A percentile compares a stretch with the other conserved stretches of the same genome.
Conservation (phyloP, 2,888 invertebrate species). For the Nebria brevicollis region DNA sequence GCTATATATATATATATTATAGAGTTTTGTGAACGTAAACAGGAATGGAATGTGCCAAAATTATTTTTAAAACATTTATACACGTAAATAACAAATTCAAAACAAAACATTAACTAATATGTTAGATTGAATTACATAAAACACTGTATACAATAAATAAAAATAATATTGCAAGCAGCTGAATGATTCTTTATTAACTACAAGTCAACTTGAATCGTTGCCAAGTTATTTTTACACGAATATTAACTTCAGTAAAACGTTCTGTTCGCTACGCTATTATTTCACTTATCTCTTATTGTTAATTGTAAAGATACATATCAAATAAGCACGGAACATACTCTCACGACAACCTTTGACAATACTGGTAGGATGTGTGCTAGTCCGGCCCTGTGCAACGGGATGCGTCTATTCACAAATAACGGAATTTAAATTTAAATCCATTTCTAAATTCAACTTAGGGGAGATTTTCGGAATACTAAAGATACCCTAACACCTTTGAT, state of each 20-base stretch:
- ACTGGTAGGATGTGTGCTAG: conserved; percentile 10
- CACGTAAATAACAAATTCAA: no score
- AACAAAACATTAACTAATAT: no score
- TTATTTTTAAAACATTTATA: no score
- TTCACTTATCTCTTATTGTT: conserved; percentile 45
- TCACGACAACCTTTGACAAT: conserved; percentile 30
- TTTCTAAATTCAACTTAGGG: conserved; percentile 47
- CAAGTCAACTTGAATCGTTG: no score
- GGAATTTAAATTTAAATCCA: conserved; percentile 47
- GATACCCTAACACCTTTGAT: conserved; percentile 26
- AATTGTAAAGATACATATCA: conserved; percentile 46
- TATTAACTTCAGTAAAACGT: neutral
- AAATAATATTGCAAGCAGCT: no score
- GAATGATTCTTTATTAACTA: no score
- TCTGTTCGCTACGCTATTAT: conserved; percentile 28
- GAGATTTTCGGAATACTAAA: conserved; percentile 42
- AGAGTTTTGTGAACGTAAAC: neutral
- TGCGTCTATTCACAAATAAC: conserved; percentile 45
- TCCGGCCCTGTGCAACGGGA: conserved; percentile 30
- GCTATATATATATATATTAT: neutral
- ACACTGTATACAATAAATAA: no score
- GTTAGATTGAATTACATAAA: no score
- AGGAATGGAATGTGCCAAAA: no score
- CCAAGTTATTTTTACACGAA: no score
- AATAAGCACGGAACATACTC: conserved; percentile 17